A percentile compares a stretch with the other conserved stretches of the same genome.
These are phyloP conservation scores for Holacanthus passer DNA, from an alignment of 2,113 vertebrate genomes.

Conservation along the genomic window DNA sequence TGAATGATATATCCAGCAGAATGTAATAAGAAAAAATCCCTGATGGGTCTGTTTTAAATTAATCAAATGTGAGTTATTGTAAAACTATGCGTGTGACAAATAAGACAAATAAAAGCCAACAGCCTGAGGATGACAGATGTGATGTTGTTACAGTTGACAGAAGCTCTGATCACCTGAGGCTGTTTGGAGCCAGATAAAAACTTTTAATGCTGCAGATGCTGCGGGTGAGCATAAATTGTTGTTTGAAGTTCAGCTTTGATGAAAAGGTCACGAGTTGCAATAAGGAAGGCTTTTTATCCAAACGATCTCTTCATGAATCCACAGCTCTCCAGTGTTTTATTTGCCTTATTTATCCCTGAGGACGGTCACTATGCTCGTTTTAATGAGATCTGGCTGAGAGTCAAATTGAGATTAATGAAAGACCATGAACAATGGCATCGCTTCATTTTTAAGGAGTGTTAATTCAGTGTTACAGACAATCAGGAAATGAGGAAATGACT, in stretches of 20 bases:
- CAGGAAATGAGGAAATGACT: neutral
- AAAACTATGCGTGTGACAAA: neutral
- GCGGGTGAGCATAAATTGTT: neutral
- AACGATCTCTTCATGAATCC: neutral
- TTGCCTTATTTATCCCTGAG: too few relatives aligned
- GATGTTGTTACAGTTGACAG: neutral
- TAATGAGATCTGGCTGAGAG: neutral
- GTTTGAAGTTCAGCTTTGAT: constrained; percentile 14
- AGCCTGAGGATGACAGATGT: neutral
- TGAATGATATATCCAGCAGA: neutral
- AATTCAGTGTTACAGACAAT: neutral
- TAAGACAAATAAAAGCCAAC: neutral
- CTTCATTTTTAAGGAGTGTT: neutral
- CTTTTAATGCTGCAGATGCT: neutral
- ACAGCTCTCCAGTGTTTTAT: neutral
- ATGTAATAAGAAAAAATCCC: neutral
- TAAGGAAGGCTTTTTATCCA: neutral
- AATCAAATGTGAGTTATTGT: too few relatives aligned
- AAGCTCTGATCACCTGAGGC: neutral
- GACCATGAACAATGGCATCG: neutral
- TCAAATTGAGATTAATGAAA: neutral
- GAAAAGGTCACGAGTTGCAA: constrained; percentile 21
- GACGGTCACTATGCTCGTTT: neutral
- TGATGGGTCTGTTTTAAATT: too few relatives aligned
- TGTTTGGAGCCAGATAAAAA: constrained; percentile 7